These are phyloP conservation scores for Leptopilina myrica DNA, from an alignment of 2,888 invertebrate species.

Conservation along the genomic window DNA sequence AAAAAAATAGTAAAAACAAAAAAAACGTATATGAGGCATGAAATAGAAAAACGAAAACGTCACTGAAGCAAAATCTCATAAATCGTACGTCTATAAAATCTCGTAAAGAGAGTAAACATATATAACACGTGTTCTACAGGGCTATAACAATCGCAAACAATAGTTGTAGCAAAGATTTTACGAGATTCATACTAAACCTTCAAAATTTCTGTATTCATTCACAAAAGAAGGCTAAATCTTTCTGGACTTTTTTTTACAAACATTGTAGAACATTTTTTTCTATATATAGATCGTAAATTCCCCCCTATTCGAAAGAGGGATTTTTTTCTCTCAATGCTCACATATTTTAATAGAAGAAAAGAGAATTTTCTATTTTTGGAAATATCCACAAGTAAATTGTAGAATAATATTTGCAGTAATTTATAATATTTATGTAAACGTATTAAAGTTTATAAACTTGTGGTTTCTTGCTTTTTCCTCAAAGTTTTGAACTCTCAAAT, in stretches of 20 bases:
- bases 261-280: neutral
- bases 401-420: no score
- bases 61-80: conserved; percentile 9
- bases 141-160: conserved; percentile 26
- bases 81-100: conserved; percentile 20
- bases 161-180: conserved; percentile 19
- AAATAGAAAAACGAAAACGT: conserved; percentile 20
- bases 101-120: conserved; percentile 19
- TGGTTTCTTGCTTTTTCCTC: no score
- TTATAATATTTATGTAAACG: no score
- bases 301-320: no score
- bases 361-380: no score
- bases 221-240: neutral
- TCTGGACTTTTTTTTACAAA: neutral
- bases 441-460: no score
- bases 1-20: no score
- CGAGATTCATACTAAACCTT: conserved; percentile 9
- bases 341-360: no score
- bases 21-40: neutral
- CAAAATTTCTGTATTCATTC: conserved; percentile 3
- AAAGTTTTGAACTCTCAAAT: no score
- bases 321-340: no score
- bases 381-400: no score
- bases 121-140: conserved; percentile 15
- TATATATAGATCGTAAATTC: no score